Evolutionary conservation across 2,113 vertebrate genomes (phyloP).

Genomic region (Ammodytes marinus): DNA sequence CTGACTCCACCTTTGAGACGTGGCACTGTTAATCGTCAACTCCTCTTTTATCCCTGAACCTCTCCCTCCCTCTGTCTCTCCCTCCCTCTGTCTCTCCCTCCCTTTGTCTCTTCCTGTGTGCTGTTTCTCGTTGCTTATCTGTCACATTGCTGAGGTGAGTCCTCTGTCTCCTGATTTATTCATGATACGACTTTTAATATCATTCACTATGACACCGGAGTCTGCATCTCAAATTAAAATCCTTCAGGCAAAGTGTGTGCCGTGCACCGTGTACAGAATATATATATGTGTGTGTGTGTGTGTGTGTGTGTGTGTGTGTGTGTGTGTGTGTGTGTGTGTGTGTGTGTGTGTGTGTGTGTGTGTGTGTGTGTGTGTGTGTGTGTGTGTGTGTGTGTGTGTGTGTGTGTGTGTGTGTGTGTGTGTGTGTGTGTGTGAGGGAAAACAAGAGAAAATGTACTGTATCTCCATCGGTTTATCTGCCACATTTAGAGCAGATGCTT

Average conservation of each 20-base stretch:
- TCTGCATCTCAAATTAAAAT: conserved; percentile 85
- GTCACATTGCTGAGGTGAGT: conserved; percentile 82
- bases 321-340: conserved; percentile 24
- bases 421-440: conserved; percentile 10
- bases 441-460: conserved; percentile 46
- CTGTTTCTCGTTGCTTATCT: conserved; percentile 74
- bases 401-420: conserved; percentile 51
- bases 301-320: conserved; percentile 53
- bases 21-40: conserved; percentile 63
- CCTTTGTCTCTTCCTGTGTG: conserved; percentile 54
- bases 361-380: conserved; percentile 48
- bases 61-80: conserved; percentile 26
- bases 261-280: conserved; percentile 25
- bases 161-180: conserved; percentile 86
- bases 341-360: conserved; percentile 38
- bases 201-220: conserved; percentile 84
- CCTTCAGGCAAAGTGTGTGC: conserved; percentile 77
- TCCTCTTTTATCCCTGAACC: conserved; percentile 34
- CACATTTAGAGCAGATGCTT: conserved; percentile 48
- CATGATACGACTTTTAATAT: conserved; percentile 86
- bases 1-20: neutral
- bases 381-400: conserved; percentile 29
- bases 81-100: neutral
- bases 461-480: conserved; percentile 44
- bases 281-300: neutral